These are phyloP conservation scores for Catagonus wagneri DNA, from an alignment of 2,113 vertebrate genomes.

Conservation along the genomic window DNA sequence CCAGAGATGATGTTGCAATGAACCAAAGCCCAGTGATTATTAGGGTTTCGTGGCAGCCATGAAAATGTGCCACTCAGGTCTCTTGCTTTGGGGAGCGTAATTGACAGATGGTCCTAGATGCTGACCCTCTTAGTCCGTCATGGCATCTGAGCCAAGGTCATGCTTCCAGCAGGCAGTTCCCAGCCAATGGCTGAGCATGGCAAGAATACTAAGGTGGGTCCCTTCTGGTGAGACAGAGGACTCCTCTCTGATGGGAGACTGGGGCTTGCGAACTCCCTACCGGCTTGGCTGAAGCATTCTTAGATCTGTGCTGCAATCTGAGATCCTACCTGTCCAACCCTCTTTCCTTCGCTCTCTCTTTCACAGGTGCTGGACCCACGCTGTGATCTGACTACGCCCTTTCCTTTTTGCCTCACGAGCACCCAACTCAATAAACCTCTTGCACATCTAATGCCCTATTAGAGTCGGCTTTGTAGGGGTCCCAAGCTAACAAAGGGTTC, in stretches of 20 bases:
- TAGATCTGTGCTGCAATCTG: background rate
- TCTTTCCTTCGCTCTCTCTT: slow-evolving; percentile 6
- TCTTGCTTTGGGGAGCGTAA: background rate
- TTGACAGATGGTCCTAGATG: background rate
- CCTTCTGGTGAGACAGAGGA: background rate
- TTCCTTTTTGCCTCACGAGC: background rate
- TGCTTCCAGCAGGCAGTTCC: background rate
- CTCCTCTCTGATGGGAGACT: background rate
- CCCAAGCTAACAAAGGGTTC: background rate
- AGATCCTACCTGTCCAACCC: background rate
- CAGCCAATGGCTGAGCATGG: background rate
- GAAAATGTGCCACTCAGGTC: slow-evolving; percentile 5
- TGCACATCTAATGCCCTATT: background rate
- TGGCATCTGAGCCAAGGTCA: background rate
- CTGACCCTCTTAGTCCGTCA: background rate
- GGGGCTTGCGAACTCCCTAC: background rate
- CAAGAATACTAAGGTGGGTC: background rate
- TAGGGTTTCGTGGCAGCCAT: background rate
- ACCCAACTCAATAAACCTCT: background rate
- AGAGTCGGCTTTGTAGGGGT: background rate
- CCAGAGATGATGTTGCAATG: slow-evolving; percentile 23
- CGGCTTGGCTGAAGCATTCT: slow-evolving; percentile 8
- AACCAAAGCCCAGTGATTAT: slow-evolving; percentile 11
- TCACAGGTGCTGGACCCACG: background rate
- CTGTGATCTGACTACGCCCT: background rate